Evolutionary conservation across 2,888 invertebrate genomes (phyloP), one percentile per base, ranked within the genome.

Genomic region (Helleia helle): DNA sequence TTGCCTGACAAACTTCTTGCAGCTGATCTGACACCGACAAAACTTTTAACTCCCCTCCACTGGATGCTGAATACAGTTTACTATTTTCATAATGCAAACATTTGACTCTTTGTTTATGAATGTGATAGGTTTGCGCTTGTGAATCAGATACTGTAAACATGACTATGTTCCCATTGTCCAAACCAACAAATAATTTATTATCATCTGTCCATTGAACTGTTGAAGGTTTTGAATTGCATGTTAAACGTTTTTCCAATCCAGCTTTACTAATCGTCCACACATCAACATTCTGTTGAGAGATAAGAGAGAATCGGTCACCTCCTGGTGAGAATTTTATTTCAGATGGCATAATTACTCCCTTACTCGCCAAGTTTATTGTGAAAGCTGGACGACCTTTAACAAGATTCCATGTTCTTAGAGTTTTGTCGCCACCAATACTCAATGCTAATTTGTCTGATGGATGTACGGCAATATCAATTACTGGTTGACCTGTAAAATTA

Each of bases 321-420:
- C 87, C 87, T 3, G 93, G 90, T 36, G 93, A 92, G 91, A 95
- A 97, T 39, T 73, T 73, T 0, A 89, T 65, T 53, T 87, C 87
- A 55, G 80, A 71, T 30, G 81, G 72, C 59, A 74, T 54, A 29
- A 76, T 69, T 36, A 86, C 79, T 46, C 87, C 86, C 75, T 90
- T 91, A 59, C 87, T 91, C 47, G 90, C 89, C 22, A 97, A 80
- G 69, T 96, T 96, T n/a, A 93, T 93, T 1, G 93, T 91, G 67
- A 94, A 97, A 0, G 96, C 97, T 54, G 91, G 91, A 45, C 96
- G 88, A 0, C 97, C 97, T 70, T 95, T 96, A 1, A 97, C 87
- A 47, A 98, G 85, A 83, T 98, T 97, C 98, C 98, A 98, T 2
- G 97, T 97, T 57, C 92, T 86, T 31, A 98, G 71, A 3, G 93